Conservation (phyloP, 2,113 vertebrate species). For the Platycercus adscitus region DNA sequence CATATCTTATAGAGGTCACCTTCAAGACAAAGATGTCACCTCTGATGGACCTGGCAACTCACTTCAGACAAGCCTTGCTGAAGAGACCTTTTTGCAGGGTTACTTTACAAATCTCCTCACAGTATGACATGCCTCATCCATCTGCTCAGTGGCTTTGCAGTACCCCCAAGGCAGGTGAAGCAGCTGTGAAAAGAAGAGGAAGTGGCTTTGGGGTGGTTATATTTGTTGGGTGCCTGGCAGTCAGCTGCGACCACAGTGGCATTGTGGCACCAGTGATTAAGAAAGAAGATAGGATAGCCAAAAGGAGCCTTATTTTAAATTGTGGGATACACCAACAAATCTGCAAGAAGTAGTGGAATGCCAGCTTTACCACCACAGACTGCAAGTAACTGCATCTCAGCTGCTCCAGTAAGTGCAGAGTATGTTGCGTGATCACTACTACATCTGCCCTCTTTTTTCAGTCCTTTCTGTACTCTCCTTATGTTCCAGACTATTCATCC, state of each 20-base stretch:
- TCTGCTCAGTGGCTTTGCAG: neutral
- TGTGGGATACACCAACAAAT: neutral
- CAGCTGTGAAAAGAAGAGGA: neutral
- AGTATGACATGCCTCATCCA: neutral
- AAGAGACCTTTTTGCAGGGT: neutral
- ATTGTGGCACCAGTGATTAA: neutral
- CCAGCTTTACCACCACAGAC: neutral
- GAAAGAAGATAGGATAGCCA: neutral
- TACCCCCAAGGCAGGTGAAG: neutral
- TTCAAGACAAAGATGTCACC: neutral
- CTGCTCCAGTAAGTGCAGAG: neutral
- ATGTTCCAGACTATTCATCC: neutral
- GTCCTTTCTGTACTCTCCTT: neutral
- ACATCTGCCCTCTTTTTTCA: neutral
- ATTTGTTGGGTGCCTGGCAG: neutral
- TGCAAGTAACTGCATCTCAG: fast-evolving
- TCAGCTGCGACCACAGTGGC: neutral
- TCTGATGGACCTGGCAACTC: neutral
- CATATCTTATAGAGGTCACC: neutral
- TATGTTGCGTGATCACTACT: neutral
- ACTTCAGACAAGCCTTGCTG: neutral
- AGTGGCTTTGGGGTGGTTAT: neutral
- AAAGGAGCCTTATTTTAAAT: neutral
- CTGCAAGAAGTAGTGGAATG: neutral
- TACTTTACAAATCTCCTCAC: neutral